Base-by-base conservation (phyloP, 2,888 invertebrate genomes). In the Ormyrus labotus region DNA sequence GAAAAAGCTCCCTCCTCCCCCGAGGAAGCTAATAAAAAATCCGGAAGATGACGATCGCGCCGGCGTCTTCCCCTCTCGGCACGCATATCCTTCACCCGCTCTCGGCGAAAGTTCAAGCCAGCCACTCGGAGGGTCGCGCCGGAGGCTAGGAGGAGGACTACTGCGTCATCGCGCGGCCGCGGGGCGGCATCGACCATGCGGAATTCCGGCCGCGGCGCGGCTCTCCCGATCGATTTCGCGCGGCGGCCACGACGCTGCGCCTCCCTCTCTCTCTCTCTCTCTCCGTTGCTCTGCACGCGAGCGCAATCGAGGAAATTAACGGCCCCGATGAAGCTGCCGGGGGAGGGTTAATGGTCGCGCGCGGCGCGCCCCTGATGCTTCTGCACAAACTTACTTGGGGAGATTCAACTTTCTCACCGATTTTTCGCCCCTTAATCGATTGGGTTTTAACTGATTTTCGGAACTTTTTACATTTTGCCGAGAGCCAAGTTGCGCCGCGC, bases 81-180 rank as follows among this genome's bases (percentile, higher is more conserved):
- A 34, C 34, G 34, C 34, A 34, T 34, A 34, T 34, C 34, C 34
- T 34, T 34, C 34, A 4, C 34, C 34, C 34, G 34, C 34, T 34
- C 34, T 34, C 34, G 34, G 63, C 19, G 57, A 47, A 34, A 34
- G 34, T 34, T 34, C 34, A 34, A 34, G 34, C 34, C 34, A 34
- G 3, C 34, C 34, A 34, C 34, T 34, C 34, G 34, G 19, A n/a
- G 19, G 58, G 13, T 5, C 55, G 48, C 45, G 45, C 11, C 57
- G 60, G 7, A 34, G 47, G 47, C 9, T 63, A 58, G 13, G 34
- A 75, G 34, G 34, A 34, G 34, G 34, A 34, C 34, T 34, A 34
- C 79, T 80, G 79, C 79, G 79, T 80, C 79, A 80, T 80, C 74
- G 69, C 19, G 61, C 75, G 53, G n/a, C 57, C 19, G 64, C 69